These are phyloP conservation scores for Sphinx pinastri DNA, from an alignment of 2,888 invertebrate genomes.

Conservation along the genomic window DNA sequence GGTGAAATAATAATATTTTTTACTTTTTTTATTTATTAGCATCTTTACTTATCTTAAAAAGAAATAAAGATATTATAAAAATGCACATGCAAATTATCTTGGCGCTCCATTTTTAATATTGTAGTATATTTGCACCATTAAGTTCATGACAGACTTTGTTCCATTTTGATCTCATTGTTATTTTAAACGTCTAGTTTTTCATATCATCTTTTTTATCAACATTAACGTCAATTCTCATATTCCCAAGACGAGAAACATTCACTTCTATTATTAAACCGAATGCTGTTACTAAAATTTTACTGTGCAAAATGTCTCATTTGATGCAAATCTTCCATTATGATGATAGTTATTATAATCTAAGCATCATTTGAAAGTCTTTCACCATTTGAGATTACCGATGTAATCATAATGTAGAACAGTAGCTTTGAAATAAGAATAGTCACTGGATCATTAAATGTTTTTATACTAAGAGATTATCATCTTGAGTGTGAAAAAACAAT, in stretches of 20 bases:
- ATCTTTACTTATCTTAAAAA: too few relatives aligned
- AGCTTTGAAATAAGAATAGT: background rate
- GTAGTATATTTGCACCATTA: too few relatives aligned
- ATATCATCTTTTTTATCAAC: background rate
- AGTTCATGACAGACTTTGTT: too few relatives aligned
- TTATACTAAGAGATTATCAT: background rate
- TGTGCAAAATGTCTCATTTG: slow-evolving; percentile 20
- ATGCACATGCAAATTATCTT: too few relatives aligned
- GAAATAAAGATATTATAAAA: too few relatives aligned
- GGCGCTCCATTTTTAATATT: too few relatives aligned
- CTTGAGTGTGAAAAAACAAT: background rate
- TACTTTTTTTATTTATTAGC: too few relatives aligned
- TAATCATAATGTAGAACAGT: slow-evolving; percentile 15
- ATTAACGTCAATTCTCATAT: slow-evolving; percentile 3
- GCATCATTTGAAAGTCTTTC: slow-evolving; percentile 23
- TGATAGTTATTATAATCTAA: slow-evolving; percentile 18
- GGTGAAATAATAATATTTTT: too few relatives aligned
- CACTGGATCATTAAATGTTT: slow-evolving; percentile 1
- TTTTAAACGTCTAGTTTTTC: background rate
- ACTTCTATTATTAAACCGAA: background rate
- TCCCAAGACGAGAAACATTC: background rate
- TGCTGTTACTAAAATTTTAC: slow-evolving; percentile 14
- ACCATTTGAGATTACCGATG: slow-evolving; percentile 12
- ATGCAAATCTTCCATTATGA: slow-evolving; percentile 16
- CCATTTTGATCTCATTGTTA: too few relatives aligned